Conservation (phyloP, 2,113 vertebrate genomes). For the Notiomystis cincta region DNA sequence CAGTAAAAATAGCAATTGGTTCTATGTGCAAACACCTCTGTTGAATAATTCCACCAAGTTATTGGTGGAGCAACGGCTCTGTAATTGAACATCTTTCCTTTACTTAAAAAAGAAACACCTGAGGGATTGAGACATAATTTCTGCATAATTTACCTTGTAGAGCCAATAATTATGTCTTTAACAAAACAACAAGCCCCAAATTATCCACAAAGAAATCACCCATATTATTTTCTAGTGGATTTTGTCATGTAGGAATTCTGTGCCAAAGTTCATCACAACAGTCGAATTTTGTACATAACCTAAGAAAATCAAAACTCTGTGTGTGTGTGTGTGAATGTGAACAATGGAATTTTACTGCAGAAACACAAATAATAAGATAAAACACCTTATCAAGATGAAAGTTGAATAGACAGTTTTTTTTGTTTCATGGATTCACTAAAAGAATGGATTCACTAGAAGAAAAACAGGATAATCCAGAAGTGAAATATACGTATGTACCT, state of each 20-base stretch:
- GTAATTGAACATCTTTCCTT: not conserved
- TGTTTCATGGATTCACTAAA: not conserved
- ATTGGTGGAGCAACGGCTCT: not conserved
- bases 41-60: not conserved
- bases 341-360: not conserved
- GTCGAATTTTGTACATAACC: not conserved
- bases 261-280: not conserved
- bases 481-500: not conserved
- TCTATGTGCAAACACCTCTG: not conserved
- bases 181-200: not conserved
- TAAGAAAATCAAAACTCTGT: not conserved
- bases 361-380: not conserved
- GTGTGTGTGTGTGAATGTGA: rapidly evolving
- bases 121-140: not conserved
- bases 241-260: not conserved
- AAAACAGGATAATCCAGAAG: not conserved
- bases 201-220: not conserved
- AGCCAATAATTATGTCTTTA: not conserved
- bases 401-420: not conserved
- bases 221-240: not conserved
- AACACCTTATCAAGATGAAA: not conserved
- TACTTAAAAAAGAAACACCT: not conserved
- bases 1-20: not conserved
- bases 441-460: not conserved
- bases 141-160: not conserved